Percentiles rank a stretch among this genome's conserved stretches.
Evolutionary conservation across 2,113 vertebrate genomes (phyloP).

Genomic region (Carlito syrichta): DNA sequence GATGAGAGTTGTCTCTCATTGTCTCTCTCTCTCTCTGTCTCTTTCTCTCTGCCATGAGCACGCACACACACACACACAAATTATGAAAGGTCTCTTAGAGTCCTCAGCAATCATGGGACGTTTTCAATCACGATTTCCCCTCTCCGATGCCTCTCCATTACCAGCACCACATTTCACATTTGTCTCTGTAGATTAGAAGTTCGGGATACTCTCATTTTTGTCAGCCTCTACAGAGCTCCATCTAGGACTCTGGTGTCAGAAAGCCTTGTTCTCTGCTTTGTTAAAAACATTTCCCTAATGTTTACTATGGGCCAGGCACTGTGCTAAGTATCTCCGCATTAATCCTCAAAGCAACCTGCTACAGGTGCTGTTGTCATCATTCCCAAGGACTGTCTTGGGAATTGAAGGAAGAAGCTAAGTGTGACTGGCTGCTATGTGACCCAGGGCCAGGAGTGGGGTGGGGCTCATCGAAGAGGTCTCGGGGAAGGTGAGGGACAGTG

Average conservation of each 20-base stretch:
- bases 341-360: neutral
- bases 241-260: neutral
- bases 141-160: neutral
- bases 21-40: too few species aligned
- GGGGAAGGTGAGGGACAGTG: neutral
- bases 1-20: too few species aligned
- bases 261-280: conserved; percentile 10
- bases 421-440: neutral
- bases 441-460: neutral
- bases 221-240: neutral
- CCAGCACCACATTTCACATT: neutral
- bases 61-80: too few species aligned
- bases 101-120: neutral
- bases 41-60: too few species aligned
- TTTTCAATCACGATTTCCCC: neutral
- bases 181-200: neutral
- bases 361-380: neutral
- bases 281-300: neutral
- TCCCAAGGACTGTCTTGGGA: neutral
- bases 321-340: neutral
- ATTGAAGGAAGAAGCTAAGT: neutral
- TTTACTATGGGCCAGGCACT: neutral
- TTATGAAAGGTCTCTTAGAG: neutral
- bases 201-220: neutral
- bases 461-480: neutral